These are phyloP conservation scores for Pteronotus mesoamericanus DNA, from an alignment of 2,797 vertebrate species.

Conservation along the genomic window DNA sequence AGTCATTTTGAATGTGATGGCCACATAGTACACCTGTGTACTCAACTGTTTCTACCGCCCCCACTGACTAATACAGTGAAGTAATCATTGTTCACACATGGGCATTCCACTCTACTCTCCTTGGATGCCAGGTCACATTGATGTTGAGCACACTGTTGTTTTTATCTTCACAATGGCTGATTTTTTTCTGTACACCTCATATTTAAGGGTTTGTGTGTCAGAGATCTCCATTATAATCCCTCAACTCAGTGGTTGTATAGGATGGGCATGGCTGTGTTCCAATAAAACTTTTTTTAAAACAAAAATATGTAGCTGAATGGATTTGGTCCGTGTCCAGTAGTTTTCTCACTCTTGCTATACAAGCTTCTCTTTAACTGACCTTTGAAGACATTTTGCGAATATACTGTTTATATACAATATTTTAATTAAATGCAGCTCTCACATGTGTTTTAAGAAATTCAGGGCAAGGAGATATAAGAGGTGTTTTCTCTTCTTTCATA, in stretches of 20 bases:
- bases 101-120: background rate
- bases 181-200: background rate
- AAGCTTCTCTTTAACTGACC: background rate
- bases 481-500: background rate
- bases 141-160: background rate
- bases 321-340: background rate
- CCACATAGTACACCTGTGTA: background rate
- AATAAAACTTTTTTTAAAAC: background rate
- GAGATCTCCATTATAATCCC: background rate
- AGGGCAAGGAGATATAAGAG: background rate
- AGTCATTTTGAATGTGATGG: background rate
- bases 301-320: background rate
- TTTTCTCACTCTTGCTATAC: background rate
- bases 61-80: background rate
- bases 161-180: background rate
- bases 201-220: background rate
- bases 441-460: background rate
- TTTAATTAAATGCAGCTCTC: background rate
- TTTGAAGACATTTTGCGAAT: background rate
- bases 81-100: background rate
- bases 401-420: background rate
- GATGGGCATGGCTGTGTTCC: background rate
- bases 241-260: background rate
- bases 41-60: background rate
- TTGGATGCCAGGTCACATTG: background rate